Base-by-base conservation (phyloP, 1,140 invertebrate genomes). In the Ceratina japonica region DNA sequence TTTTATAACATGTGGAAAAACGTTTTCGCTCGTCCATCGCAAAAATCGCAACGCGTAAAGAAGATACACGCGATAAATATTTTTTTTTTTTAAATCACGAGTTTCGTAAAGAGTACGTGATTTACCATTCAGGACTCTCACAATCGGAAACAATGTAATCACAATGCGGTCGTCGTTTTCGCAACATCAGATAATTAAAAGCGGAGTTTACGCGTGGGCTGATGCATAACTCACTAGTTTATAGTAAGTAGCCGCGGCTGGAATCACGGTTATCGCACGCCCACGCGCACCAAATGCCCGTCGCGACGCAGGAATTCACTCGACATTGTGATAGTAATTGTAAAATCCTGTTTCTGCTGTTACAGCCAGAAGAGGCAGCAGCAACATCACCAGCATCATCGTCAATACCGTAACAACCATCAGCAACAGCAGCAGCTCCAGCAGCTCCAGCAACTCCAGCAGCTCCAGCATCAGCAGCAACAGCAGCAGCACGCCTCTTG, bases 401-500 rank as follows among this genome's bases (percentile, higher is more conserved):
- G 61, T n/a, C 78, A 73, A 22, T 44, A 44, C 59, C 59, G 15
- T 4, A 15, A 64, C 62, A n/a, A 8, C 12, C 37, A 49, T 10
- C n/a, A 80, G 52, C 86, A 70, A 54, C 77, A 64, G 13, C 73
- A 69, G 12, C 83, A 69, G 0, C 85, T 82, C 12, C 79, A 80
- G 20, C 84, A 86, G 0, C 85, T 82, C 12, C 79, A 80, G 20
- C 84, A 86, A 12, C 85, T 82, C 12, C 79, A 80, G 20, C 84
- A 86, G 0, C 85, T 82, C 12, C 79, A 80, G 20, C 84, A 86
- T n/a, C 83, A 83, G 12, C 84, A 87, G 27, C 86, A 88, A 13
- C 85, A 87, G 15, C 82, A 84, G 7, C 85, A 87, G 20, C 86
- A 88, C 49, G 72, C 86, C n/a, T 90, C 91, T 61, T 92, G 91